Evolutionary conservation across 2,888 invertebrate species (phyloP), one percentile per base, ranked within the genome.

Genomic region (Argyresthia albistria): DNA sequence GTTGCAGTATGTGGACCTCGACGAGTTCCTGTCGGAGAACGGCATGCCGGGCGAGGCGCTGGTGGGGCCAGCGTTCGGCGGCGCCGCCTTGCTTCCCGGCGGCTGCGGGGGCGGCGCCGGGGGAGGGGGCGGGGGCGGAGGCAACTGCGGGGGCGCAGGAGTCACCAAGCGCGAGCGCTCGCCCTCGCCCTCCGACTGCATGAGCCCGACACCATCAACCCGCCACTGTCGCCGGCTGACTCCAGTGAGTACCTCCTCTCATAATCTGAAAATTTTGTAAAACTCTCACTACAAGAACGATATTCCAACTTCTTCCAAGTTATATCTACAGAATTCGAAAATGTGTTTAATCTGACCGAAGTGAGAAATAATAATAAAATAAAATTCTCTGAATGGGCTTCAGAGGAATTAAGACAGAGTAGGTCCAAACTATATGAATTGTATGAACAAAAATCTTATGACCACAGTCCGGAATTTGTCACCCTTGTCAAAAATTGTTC

Each of bases 21-120:
- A 98, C 88, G 97, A 97, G 89, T 97, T 97, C 89, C 91, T 97
- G 72, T 96, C 95, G 73, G 97, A 97, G 88, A 97, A 97, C 80
- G 96, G 96, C 67, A 95, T 96, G 84, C 95, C 96, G 60, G 92
- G 94, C 79, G 95, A 96, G 76, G 92, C 90, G 0, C 83, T 92
- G 74, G 89, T 88, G 56, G 90, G 91, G 64, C 89, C 92, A 51
- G 89, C 88, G 82, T 76, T 92, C 67, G 88, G 84, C 56, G 88
- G 90, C 57, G 82, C 90, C 64, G 81, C 89, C 59, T 87, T 90
- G 58, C 80, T 91, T 57, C 25, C 25, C 3, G 76, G 92, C 90
- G 0, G 82, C 92, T 73, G 89, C 88, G 56, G 90, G 91, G 64
- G 89, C 91, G 51, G 89, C 88, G 82, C 3, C 25, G 25, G 25